Percentiles rank a stretch among this genome's conserved stretches.
Evolutionary conservation across 2,888 invertebrate species (phyloP).

Genomic region (Drosophila subquinaria): DNA sequence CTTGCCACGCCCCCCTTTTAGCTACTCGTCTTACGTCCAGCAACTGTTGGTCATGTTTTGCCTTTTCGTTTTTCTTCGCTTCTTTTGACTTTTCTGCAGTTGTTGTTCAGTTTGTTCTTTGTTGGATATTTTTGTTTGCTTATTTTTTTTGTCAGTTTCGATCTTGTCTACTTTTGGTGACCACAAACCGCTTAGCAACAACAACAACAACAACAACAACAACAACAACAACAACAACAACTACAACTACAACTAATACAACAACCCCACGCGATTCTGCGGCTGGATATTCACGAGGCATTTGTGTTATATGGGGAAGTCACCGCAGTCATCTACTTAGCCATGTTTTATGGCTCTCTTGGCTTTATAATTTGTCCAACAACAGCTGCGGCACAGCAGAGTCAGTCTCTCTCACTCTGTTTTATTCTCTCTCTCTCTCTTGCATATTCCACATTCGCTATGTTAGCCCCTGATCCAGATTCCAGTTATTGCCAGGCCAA

Average conservation of each 20-base stretch:
- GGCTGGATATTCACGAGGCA: conserved; percentile 20
- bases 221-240: conserved; percentile 20
- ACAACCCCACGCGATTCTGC: conserved; percentile 32
- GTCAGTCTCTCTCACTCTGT: background rate
- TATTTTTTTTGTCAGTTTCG: conserved; percentile 33
- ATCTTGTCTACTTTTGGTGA: conserved; percentile 50
- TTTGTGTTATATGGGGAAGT: conserved; percentile 36
- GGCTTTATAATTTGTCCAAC: conserved; percentile 65
- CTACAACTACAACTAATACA: conserved; percentile 8
- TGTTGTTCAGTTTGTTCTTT: conserved; percentile 1
- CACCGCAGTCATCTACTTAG: conserved; percentile 55
- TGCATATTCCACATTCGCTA: background rate
- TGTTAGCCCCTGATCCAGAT: conserved; percentile 46
- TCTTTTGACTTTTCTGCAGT: background rate
- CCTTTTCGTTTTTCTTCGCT: background rate
- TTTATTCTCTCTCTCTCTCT: background rate
- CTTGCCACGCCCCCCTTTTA: conserved; percentile 57
- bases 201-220: conserved; percentile 6
- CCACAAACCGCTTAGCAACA: conserved; percentile 63
- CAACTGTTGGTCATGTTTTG: conserved; percentile 23
- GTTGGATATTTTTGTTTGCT: background rate
- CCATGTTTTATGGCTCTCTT: conserved; percentile 65
- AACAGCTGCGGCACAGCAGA: conserved; percentile 50
- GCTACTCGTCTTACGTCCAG: conserved; percentile 58
- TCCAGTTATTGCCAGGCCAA: conserved; percentile 48